phyloP scores from a whole-genome alignment of 2,888 invertebrate genomes.

The Cryptosula pallasiana region DNA sequence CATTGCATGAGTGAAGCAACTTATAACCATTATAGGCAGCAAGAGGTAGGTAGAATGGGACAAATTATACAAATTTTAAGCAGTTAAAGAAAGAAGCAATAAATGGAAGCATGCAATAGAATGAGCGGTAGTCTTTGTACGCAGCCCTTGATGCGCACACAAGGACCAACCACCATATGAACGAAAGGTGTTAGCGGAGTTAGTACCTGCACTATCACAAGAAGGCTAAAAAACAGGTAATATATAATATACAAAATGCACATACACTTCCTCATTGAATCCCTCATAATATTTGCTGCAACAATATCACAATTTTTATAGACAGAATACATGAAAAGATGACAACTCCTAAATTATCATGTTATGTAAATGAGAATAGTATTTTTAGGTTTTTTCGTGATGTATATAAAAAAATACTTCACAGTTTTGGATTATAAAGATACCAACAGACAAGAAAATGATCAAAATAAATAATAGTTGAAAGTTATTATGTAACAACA shows the following conservation, averaged over 20 bases:
- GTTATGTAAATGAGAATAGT: no score
- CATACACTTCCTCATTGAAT: constrained; percentile 15
- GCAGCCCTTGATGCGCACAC: background rate
- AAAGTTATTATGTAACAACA: no score
- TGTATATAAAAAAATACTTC: no score
- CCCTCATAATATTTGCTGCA: background rate
- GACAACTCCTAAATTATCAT: no score
- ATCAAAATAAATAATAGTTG: no score
- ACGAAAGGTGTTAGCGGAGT: background rate
- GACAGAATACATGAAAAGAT: no score
- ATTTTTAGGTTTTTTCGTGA: no score
- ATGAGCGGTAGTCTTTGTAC: background rate
- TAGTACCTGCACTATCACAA: constrained; percentile 18
- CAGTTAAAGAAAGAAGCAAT: background rate
- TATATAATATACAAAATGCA: background rate
- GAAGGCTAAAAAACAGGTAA: constrained; percentile 7
- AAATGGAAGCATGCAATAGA: background rate
- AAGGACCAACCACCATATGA: background rate
- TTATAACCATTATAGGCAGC: no score
- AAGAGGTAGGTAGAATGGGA: background rate
- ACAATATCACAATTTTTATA: no score
- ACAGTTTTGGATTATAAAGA: no score
- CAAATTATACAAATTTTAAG: background rate
- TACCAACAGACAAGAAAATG: no score
- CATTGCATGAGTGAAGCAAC: no score